Base-by-base conservation (phyloP, 2,113 vertebrate species). In the Onychostruthus taczanowskii region DNA sequence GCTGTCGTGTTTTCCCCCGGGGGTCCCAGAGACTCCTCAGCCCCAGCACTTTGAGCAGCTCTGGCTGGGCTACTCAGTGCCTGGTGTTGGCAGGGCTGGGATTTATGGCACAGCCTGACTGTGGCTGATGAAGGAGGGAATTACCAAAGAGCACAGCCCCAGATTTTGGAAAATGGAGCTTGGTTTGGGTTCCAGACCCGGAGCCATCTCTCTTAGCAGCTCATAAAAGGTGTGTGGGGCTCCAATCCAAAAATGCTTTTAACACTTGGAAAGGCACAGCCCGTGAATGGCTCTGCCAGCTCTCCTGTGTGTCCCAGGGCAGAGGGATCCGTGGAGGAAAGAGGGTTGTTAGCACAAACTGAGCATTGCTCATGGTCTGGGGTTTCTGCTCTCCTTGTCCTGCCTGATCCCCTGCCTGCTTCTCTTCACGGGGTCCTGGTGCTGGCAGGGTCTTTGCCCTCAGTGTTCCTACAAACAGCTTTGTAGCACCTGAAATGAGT, bases 201-300 rank as follows among this genome's bases (percentile, higher is more conserved):
- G 83, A 90, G 46, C 88, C 39, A 2, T 80, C 50, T 44, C 82
- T 90, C 67, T 74, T 84, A 70, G 55, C 75, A 74, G 72, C 5
- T 70, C 70, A 47, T 92, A 81, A 93, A 90, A 96, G 83, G 43
- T 69, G 75, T 62, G 88, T 62, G 88, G 59, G 90, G 76, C 95
- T 92, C 43, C 46, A 46, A 69, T 93, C 90, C 94, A 97, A 80
- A 94, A 95, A 66, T 7, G 86, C 90, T 95, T 91, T 95, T 87
- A 94, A 21, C 31, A 23, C 64, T 80, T 94, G 76, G 88, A 95
- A 84, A 92, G 68, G 55, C 68, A 43, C 3, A 41, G 84, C 31
- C 82, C 1, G 0, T 11, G 74, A 30, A 4, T 4, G 1, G 79
- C 88, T 84, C 64, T 92, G 88, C 75, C 85, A 77, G 72, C 13